Percentiles rank a stretch among this genome's conserved stretches.
Conservation (phyloP, 2,888 invertebrate genomes). For the Phrixothrix hirtus region DNA sequence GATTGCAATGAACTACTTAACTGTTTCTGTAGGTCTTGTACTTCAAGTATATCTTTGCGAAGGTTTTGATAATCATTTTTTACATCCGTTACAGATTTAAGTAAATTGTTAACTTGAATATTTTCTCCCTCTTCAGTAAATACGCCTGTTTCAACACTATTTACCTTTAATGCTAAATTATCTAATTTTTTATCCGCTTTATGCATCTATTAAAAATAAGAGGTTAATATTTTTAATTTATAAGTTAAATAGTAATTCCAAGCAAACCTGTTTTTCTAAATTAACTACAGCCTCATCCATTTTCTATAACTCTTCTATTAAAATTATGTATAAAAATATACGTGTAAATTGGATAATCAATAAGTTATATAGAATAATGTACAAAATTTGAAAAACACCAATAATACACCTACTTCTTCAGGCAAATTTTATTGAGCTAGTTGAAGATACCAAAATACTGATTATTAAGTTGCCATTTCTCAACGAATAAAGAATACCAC, state of each 20-base stretch:
- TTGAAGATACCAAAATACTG: too few species aligned
- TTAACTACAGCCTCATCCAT: neutral
- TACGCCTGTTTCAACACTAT: constrained; percentile 69
- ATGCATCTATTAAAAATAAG: constrained; percentile 63
- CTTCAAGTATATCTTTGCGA: constrained; percentile 76
- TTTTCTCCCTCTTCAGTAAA: constrained; percentile 56
- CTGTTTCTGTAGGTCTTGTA: constrained; percentile 79
- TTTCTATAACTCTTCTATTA: too few species aligned
- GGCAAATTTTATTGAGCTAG: too few species aligned
- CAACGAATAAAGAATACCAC: too few species aligned
- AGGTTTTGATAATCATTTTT: constrained; percentile 80
- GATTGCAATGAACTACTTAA: constrained; percentile 73
- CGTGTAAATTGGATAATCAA: too few species aligned
- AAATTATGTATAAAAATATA: too few species aligned
- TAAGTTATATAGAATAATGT: too few species aligned
- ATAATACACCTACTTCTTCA: too few species aligned
- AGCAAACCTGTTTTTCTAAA: constrained; percentile 3
- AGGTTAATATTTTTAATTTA: neutral
- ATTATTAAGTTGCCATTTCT: too few species aligned
- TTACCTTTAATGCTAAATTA: constrained; percentile 74
- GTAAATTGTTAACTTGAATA: constrained; percentile 71
- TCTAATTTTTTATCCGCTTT: constrained; percentile 74
- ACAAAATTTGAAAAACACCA: too few species aligned
- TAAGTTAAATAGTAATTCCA: neutral
- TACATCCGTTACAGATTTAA: constrained; percentile 77